A percentile compares a stretch with the other conserved stretches of the same genome.
These are phyloP conservation scores for Fulica atra DNA, from an alignment of 2,113 vertebrate genomes.

Conservation along the genomic window DNA sequence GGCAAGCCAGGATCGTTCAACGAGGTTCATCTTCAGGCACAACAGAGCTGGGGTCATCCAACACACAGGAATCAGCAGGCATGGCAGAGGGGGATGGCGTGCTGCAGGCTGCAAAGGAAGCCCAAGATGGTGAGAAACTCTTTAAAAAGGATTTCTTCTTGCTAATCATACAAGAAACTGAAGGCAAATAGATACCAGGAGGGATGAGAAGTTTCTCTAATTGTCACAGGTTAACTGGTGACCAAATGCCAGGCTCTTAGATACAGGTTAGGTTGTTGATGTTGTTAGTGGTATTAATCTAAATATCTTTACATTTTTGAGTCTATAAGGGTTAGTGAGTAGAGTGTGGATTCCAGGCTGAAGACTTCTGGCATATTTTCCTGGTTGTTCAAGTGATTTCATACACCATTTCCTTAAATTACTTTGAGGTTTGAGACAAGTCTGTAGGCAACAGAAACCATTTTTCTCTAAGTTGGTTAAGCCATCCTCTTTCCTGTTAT, in stretches of 20 bases:
- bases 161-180: not conserved
- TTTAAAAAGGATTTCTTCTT: not conserved
- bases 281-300: not conserved
- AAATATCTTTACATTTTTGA: not conserved
- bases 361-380: not conserved
- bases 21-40: not conserved
- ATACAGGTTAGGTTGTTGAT: not conserved
- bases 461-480: constrained; percentile 3
- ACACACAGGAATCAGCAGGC: not conserved
- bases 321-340: not conserved
- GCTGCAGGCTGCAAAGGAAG: not conserved
- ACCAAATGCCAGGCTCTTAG: not conserved
- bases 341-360: not conserved
- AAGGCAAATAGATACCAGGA: not conserved
- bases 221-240: not conserved
- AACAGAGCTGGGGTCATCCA: not conserved
- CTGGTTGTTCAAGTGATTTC: not conserved
- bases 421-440: not conserved
- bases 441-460: not conserved
- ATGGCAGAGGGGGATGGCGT: constrained; percentile 3
- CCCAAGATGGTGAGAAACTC: constrained; percentile 47
- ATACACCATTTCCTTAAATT: not conserved
- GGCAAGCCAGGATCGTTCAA: not conserved
- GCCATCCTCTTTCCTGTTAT: not conserved
- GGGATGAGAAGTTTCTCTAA: not conserved